These are phyloP conservation scores for Anguilla megastoma DNA, from an alignment of 2,797 vertebrate genomes.

Conservation along the genomic window DNA sequence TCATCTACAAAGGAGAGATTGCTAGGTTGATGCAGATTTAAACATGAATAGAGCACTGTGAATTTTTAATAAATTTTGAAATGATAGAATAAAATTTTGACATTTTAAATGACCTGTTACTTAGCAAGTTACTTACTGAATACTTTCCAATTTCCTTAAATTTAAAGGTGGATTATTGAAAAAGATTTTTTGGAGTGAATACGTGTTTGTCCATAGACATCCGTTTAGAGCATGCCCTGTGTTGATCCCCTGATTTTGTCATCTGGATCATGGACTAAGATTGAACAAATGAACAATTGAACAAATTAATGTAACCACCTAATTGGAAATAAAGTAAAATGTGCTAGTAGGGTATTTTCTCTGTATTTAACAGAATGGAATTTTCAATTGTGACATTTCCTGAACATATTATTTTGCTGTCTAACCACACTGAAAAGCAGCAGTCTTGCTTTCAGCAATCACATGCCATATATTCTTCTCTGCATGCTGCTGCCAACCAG, in stretches of 20 bases:
- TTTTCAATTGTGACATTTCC: not conserved
- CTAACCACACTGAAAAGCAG: not conserved
- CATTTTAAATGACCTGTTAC: not conserved
- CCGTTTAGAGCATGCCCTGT: not conserved
- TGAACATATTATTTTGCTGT: not conserved
- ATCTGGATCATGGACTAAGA: not conserved
- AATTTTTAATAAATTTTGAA: not conserved
- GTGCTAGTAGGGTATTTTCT: not conserved
- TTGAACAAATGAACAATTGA: not conserved
- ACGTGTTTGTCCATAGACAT: not conserved
- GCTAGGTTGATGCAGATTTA: too few relatives aligned
- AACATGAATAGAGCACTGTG: too few relatives aligned
- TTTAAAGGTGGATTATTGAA: not conserved
- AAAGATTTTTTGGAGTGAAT: not conserved
- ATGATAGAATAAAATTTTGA: not conserved
- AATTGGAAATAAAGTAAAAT: not conserved
- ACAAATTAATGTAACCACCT: not conserved
- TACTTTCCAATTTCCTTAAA: not conserved
- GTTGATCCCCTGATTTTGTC: not conserved
- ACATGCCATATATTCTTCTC: not conserved
- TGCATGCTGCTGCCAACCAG: not conserved
- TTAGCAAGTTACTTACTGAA: not conserved
- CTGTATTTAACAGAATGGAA: not conserved
- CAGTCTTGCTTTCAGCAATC: not conserved
- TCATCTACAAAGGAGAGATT: too few relatives aligned